These are phyloP conservation scores for Bergia sp. DNA, from an alignment of 92 coral and sea anemone genomes.

Conservation along the genomic window DNA sequence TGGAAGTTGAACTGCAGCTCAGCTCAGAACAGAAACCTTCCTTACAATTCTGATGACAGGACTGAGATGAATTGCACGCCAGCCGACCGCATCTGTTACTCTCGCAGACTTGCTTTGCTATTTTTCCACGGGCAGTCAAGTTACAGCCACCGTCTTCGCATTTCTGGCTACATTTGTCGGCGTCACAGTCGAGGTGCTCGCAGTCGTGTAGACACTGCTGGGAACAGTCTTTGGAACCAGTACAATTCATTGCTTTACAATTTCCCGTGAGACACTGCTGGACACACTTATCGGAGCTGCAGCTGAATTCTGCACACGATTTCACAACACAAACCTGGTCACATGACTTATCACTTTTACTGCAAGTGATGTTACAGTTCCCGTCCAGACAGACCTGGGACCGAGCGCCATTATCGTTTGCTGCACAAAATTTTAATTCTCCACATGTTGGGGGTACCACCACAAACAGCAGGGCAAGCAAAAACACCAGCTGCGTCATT, in stretches of 20 bases:
- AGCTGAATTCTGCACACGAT: neutral
- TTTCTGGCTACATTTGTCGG: constrained; percentile 13
- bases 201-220: constrained; percentile 19
- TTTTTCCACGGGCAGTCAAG: neutral
- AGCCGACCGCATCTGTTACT: constrained; percentile 12
- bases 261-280: constrained; percentile 34
- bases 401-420: neutral
- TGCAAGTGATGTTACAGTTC: neutral
- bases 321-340: constrained; percentile 35
- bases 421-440: constrained; percentile 4
- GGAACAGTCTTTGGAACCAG: constrained; percentile 14
- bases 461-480: constrained; percentile 2
- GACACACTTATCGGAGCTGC: constrained; percentile 26
- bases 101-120: constrained; percentile 1
- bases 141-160: constrained; percentile 21
- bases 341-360: constrained; percentile 10
- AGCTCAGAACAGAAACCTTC: constrained; percentile 7
- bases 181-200: neutral
- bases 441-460: neutral
- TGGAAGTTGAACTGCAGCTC: neutral
- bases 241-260: neutral
- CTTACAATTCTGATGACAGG: constrained; percentile 6
- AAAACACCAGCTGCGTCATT: neutral
- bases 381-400: constrained; percentile 25
- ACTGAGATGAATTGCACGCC: neutral